Evolutionary conservation across 2,113 vertebrate species (phyloP), one percentile per base, ranked within the genome.

Genomic region (Nothoprocta pentlandii): DNA sequence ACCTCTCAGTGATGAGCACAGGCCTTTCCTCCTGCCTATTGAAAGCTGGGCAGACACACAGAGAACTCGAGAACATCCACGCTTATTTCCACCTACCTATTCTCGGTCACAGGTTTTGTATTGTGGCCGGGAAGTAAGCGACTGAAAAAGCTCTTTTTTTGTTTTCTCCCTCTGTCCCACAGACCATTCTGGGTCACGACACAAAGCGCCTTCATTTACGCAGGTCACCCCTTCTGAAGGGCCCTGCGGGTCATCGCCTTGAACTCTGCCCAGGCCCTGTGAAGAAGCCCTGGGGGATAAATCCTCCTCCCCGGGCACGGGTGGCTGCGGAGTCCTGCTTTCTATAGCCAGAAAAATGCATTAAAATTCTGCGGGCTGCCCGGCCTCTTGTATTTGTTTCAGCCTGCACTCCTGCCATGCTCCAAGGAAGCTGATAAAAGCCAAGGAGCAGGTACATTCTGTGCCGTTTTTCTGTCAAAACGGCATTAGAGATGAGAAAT

Each of bases 361-460:
- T 94, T 94, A 68, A 71, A 78, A 85, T 93, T 89, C 82, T 1
- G 2, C 79, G 63, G 62, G 20, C 53, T 93, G 74, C 75, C 87
- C 53, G 56, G 62, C 46, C 54, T 39, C 61, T 89, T 74, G 41
- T 61, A n/a, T 96, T 94, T 95, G 73, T 91, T 95, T 91, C 84
- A 91, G 70, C 44, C 83, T 59, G 58, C 84, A 53, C 80, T 77
- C 26, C 21, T 47, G 59, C 82, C 62, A 32, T 79, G 85, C 82
- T 92, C 70, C 63, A 68, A 85, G 89, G 82, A 69, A 91, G 82
- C 80, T 61, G 91, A 93, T 87, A 90, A 75, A 87, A 87, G 76
- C 51, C 80, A 80, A 76, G 59, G 32, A 91, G 61, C 58, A 80
- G 44, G 58, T 86, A 92, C 68, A 73, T 71, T 71, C 78, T 83